A percentile compares a stretch with the other conserved stretches of the same genome.
Evolutionary conservation across 2,888 invertebrate genomes (phyloP).

Genomic region (Dyspetes luteomarginatus): DNA sequence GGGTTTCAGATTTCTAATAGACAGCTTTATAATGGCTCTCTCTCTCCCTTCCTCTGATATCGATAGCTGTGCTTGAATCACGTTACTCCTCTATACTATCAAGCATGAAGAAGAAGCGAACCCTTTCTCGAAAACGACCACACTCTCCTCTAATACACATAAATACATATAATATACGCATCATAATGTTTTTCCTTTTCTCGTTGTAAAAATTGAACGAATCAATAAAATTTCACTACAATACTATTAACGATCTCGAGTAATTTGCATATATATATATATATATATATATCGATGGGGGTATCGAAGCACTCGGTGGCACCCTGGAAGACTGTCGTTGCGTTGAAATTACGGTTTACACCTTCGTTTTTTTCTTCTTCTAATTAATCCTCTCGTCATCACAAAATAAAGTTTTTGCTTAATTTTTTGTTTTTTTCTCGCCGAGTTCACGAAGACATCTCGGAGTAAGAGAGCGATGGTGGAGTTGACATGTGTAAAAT

Average conservation of each 20-base stretch:
- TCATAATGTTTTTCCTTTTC: neutral
- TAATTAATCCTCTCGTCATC: neutral
- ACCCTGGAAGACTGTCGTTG: conserved; percentile 65
- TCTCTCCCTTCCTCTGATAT: too few relatives aligned
- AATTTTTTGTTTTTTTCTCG: too few relatives aligned
- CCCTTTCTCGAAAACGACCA: neutral
- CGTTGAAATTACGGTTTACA: conserved; percentile 53
- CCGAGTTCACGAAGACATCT: conserved; percentile 73
- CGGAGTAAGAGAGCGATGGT: conserved; percentile 73
- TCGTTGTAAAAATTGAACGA: neutral
- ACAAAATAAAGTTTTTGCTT: conserved; percentile 6
- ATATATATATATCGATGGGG: conserved; percentile 5
- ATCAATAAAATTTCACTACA: conserved; percentile 16
- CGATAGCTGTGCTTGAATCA: conserved; percentile 69
- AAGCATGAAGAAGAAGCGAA: neutral
- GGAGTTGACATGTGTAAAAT: conserved; percentile 69
- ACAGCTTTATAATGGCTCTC: conserved; percentile 65
- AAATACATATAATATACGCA: neutral
- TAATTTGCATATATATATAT: neutral
- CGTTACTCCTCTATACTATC: conserved; percentile 55
- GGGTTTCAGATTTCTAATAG: conserved; percentile 62
- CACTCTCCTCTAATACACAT: neutral
- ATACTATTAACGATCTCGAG: neutral
- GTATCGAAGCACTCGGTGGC: conserved; percentile 58
- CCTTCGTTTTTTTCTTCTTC: neutral